phyloP scores from a whole-genome alignment of 2,797 vertebrate species.

The Leptatherina wallacei region DNA sequence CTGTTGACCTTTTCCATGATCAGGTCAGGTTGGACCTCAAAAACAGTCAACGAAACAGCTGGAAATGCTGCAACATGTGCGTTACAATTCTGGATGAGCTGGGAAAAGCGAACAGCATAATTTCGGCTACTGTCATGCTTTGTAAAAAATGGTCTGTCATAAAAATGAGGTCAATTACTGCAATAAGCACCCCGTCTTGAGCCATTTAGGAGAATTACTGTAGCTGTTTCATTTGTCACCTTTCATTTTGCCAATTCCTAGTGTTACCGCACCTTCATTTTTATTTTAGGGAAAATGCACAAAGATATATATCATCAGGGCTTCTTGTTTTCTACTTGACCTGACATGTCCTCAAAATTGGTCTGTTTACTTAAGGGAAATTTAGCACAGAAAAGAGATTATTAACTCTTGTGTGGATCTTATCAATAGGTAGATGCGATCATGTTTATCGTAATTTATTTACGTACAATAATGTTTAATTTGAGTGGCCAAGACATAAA shows the following conservation, averaged over 20 bases:
- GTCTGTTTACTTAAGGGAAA: conserved; percentile 68
- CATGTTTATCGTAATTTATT: conserved; percentile 16
- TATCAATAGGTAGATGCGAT: conserved; percentile 11
- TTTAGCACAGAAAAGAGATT: conserved; percentile 55
- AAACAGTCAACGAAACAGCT: conserved; percentile 29
- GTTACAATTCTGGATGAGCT: conserved; percentile 31
- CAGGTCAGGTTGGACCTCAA: conserved; percentile 43
- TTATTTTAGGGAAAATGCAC: conserved; percentile 52
- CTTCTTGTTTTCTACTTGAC: conserved; percentile 79
- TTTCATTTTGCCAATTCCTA: conserved; percentile 33
- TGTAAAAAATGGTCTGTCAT: conserved; percentile 21
- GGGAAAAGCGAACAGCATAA: conserved; percentile 4
- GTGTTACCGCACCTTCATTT: conserved; percentile 39
- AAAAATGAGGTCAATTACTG: conserved; percentile 48
- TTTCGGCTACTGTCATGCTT: conserved; percentile 31
- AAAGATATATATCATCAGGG: conserved; percentile 60
- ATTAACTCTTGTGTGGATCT: conserved; percentile 24
- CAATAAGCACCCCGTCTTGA: conserved; percentile 17
- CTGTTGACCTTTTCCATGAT: conserved; percentile 33
- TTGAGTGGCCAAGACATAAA: not conserved
- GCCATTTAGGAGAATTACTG: conserved; percentile 49
- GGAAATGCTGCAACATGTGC: conserved; percentile 35
- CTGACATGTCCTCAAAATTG: conserved; percentile 77
- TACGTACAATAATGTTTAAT: not conserved
- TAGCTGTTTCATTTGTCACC: conserved; percentile 36